phyloP scores from a whole-genome alignment of 2,113 vertebrate species.

The Desmodus rotundus region DNA sequence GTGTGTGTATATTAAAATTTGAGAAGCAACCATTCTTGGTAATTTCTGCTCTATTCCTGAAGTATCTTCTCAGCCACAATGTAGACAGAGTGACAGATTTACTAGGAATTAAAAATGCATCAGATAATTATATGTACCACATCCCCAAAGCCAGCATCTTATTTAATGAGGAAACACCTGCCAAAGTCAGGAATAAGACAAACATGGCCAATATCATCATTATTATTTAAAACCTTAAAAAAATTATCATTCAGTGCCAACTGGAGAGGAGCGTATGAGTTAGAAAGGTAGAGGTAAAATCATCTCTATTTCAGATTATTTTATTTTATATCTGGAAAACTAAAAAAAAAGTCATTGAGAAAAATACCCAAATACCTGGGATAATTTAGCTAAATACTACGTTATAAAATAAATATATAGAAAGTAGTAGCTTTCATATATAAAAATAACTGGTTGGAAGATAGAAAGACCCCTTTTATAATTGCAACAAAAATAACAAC shows the following conservation, averaged over 20 bases:
- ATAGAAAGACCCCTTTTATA: neutral
- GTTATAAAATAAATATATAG: neutral
- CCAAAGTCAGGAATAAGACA: neutral
- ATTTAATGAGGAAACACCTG: neutral
- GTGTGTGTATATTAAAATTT: neutral
- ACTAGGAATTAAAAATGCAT: neutral
- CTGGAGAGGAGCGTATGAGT: neutral
- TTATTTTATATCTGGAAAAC: neutral
- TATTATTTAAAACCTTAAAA: neutral
- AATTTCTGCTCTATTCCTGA: neutral
- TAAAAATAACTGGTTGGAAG: neutral
- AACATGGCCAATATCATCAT: neutral
- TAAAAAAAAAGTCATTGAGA: neutral
- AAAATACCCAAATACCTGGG: neutral
- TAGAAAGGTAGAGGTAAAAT: neutral
- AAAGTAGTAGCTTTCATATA: neutral
- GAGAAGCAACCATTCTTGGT: neutral
- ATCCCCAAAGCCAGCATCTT: neutral
- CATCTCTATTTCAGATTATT: neutral
- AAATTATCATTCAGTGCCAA: neutral
- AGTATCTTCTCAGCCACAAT: neutral
- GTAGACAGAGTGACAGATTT: neutral
- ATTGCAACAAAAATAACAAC: neutral
- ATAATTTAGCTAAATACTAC: neutral
- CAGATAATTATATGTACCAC: neutral